Evolutionary conservation across 2,888 invertebrate species (phyloP), one percentile per base, ranked within the genome.

Genomic region (Dichetophora obliterata): DNA sequence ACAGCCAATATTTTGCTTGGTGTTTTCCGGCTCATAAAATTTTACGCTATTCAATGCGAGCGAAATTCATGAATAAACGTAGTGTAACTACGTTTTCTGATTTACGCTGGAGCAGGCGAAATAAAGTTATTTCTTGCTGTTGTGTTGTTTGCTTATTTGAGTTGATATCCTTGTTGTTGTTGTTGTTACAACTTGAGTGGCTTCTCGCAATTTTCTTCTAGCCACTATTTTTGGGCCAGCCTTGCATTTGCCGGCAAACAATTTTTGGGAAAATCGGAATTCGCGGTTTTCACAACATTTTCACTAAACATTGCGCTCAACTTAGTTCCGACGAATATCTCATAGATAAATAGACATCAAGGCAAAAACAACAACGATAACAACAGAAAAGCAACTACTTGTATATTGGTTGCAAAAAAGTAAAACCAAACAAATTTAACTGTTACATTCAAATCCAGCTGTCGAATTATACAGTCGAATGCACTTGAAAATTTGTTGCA

Each of bases 241-340:
- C 27, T 59, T 59, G 59, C 59, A 11, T 59, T 59, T 11, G 59
- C 27, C 24, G 24, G 27, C 59, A 27, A 59, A 59, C 14, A 43
- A 11, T 43, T 43, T 43, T 59, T 6, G 16, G 24, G 24, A 16
- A 24, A 59, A 59, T 24, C 59, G 59, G 59, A 59, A 59, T 59
- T 59, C 27, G 59, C 59, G 59, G 59, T 59, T 59, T 59, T 59
- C 59, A 59, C 59, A 59, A 59, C 59, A 27, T 59, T 59, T 59
- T 24, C 59, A 59, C 24, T 27, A 59, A 59, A 59, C 27, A 27
- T 59, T 24, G 59, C 59, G 22, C 59, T 59, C 59, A 59, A 59
- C 24, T 59, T 5, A 59, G 27, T 59, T 24, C 27, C 11, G 24
- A 16, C 27, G 22, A 27, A 27, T 59, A 59, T 59, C 59, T 59